Conservation (phyloP, 2,113 vertebrate species). For the Mastomys coucha region DNA sequence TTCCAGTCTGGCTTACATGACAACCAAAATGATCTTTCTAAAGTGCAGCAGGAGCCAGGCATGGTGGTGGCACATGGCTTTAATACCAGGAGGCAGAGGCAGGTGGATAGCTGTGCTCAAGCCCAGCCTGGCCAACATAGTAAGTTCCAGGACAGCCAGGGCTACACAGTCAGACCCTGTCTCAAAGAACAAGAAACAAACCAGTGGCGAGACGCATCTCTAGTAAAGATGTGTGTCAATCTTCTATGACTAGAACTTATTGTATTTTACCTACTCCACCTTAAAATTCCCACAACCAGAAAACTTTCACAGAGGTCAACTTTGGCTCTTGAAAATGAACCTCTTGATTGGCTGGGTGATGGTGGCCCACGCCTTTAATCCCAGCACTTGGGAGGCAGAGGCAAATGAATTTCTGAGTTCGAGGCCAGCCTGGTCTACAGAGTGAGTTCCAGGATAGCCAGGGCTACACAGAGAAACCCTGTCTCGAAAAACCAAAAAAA, state of each 20-base stretch:
- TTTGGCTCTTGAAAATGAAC: not conserved
- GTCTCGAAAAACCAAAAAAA: no score
- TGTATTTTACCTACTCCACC: not conserved
- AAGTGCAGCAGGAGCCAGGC: not conserved
- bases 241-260: not conserved
- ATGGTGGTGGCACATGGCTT: not conserved
- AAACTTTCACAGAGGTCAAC: not conserved
- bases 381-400: no score
- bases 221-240: not conserved
- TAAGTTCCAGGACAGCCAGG: not conserved
- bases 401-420: no score
- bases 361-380: no score
- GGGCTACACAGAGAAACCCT: no score
- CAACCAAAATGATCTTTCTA: conserved; percentile 21
- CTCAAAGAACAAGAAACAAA: not conserved
- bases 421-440: no score
- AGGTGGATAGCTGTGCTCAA: not conserved
- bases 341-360: not conserved
- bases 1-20: not conserved
- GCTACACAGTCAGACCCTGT: not conserved
- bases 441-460: no score
- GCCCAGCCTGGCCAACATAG: not conserved
- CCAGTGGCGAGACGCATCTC: not conserved
- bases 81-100: not conserved
- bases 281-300: not conserved